Base-by-base conservation (phyloP, 2,113 vertebrate genomes). In the Urocolius indicus region DNA sequence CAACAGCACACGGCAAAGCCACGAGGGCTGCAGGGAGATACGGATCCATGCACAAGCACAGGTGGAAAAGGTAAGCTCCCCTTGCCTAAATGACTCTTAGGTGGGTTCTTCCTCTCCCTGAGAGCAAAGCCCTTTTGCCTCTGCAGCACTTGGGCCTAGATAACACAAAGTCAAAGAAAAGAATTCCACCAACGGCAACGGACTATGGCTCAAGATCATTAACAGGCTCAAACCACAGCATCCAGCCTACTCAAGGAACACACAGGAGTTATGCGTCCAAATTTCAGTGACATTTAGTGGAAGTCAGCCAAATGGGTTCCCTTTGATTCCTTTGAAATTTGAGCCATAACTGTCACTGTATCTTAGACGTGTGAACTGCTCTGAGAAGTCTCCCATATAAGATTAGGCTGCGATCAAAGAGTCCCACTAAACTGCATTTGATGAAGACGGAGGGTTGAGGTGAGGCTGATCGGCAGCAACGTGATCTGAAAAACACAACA, bases 321-420 rank as follows among this genome's bases (percentile, higher is more conserved):
- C 83, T 96, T 93, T 84, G 88, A 96, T 87, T 95, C 83, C 88
- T 96, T 95, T 96, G 94, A 96, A 96, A 96, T 87, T 46, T 82
- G 91, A 97, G 95, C 91, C 83, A 81, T 78, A 86, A 92, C 85
- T 91, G 86, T 95, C 90, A 79, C 41, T 73, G 83, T 76, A 84
- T 69, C 88, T 95, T 55, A 90, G 88, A 96, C 3, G 36, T 88
- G 94, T 93, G 92, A 96, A 93, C 80, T 93, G 85, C 79, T 89
- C 90, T n/a, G 38, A 93, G 78, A 95, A 93, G 79, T 71, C 88
- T 95, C 90, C 80, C 83, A 68, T 94, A 90, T 72, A 96, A 96
- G 93, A 90, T 92, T 87, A 95, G 90, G 57, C 59, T 38, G 48
- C 12, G 2, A 93, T 93, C 88, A 96, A 96, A 97, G 74, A 49